Evolutionary conservation across 2,797 vertebrate species (phyloP).

Genomic region (Erethizon dorsatum): DNA sequence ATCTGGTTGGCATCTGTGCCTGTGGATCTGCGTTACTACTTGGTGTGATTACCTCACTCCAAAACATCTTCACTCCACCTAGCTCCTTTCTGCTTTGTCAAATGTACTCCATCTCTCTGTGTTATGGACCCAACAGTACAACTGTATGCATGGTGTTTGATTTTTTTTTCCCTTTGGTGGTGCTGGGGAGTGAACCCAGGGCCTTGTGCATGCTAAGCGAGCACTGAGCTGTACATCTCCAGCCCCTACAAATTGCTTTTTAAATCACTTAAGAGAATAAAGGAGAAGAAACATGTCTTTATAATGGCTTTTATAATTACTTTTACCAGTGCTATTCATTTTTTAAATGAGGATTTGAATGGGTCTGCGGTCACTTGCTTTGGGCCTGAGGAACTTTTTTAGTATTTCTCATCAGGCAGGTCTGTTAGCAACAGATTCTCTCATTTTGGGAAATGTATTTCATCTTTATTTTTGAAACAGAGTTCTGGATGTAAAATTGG

Average conservation of each 20-base stretch:
- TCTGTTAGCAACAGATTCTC: background rate
- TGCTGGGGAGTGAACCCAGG: background rate
- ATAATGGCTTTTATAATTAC: background rate
- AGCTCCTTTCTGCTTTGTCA: background rate
- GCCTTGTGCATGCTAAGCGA: background rate
- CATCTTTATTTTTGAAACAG: background rate
- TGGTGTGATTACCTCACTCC: background rate
- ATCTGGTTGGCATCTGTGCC: background rate
- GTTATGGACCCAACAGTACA: background rate
- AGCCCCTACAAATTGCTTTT: background rate
- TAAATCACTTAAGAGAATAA: constrained; percentile 23
- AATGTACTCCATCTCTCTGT: background rate
- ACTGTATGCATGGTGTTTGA: background rate
- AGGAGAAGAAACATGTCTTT: background rate
- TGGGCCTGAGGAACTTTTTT: background rate
- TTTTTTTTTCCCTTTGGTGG: background rate
- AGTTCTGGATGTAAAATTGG: background rate
- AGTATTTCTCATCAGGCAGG: background rate
- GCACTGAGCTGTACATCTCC: background rate
- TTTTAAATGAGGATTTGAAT: background rate
- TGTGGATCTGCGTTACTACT: background rate
- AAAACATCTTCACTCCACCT: background rate
- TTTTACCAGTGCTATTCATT: background rate
- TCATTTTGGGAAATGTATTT: background rate
- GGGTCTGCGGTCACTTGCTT: background rate